Evolutionary conservation across 2,797 vertebrate species (phyloP).

Genomic region (Clarias laeviceps): DNA sequence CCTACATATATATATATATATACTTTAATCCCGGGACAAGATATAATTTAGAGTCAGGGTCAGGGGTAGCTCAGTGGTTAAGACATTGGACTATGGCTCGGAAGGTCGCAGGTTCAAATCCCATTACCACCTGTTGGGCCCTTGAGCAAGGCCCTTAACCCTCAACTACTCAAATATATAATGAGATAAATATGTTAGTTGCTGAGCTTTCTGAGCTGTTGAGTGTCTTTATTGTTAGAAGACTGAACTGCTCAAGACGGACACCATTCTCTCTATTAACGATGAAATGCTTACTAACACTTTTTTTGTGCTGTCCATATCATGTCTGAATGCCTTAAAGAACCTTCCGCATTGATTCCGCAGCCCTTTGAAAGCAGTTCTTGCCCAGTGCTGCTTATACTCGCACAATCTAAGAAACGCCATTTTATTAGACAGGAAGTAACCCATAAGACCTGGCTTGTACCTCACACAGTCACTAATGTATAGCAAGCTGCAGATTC

Average conservation of each 20-base stretch:
- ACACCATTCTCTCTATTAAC: neutral
- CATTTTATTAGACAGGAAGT: neutral
- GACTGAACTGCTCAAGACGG: neutral
- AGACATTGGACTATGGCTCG: too few relatives aligned
- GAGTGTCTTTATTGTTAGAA: constrained; percentile 1
- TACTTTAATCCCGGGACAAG: neutral
- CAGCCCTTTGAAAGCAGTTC: too few relatives aligned
- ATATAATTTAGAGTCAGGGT: neutral
- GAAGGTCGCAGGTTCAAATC: too few relatives aligned
- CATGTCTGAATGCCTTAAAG: neutral
- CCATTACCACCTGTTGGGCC: too few relatives aligned
- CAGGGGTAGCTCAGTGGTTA: too few relatives aligned
- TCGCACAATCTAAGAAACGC: neutral
- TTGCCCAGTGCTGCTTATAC: neutral
- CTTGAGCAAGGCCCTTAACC: too few relatives aligned
- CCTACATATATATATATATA: too few relatives aligned
- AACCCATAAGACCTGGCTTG: neutral
- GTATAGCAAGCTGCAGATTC: neutral
- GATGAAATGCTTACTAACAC: neutral
- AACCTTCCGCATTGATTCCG: neutral
- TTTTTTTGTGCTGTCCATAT: too few relatives aligned
- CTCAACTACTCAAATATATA: too few relatives aligned
- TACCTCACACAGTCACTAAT: neutral
- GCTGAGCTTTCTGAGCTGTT: neutral
- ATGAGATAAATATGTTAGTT: too few relatives aligned